Evolutionary conservation across 2,888 invertebrate species (phyloP), one percentile per base, ranked within the genome.

Genomic region (Polietes domitor): DNA sequence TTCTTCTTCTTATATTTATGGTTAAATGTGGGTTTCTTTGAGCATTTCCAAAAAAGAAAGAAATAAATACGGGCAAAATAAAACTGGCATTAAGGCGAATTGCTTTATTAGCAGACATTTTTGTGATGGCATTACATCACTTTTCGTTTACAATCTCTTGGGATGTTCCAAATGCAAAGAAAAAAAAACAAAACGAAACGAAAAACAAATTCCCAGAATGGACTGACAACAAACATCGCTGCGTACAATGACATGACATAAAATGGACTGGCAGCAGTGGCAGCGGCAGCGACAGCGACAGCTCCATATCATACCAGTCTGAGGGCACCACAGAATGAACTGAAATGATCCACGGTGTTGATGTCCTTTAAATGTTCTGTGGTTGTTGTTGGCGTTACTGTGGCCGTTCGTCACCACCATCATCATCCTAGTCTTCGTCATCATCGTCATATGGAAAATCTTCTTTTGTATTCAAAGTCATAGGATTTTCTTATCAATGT

Each of bases 101-200:
- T 58, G 10, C 55, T 58, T 58, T 58, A 58, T 58, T 58, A 24
- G 55, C 55, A 32, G 32, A 2, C 63, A 28, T 58, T 58, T 63
- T 21, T 63, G 32, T 28, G 63, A 32, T 26, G 63, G 63, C 63
- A 63, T 63, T 63, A 63, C 63, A 63, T 63, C 32, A 63, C 32
- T n/a, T 63, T 63, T 10, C 53, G 10, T 26, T 58, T 10, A 58
- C 6, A 10, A 10, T 24, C 58, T 26, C 58, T 24, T 4, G 58
- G 58, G 58, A 58, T 55, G 12, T 55, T 55, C 24, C 50, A 53
- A 53, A 6, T 17, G 15, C 41, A 21, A 53, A 53, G n/a, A n/a
- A 26, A 58, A 58, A 26, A 26, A 58, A 15, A 37, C 37, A 37
- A 15, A 26, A 55, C 19, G 9, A 32, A 9, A 37, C n/a, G n/a